These are phyloP conservation scores for Zaprionus obscuricornis DNA, from an alignment of 2,888 invertebrate species.

Conservation along the genomic window DNA sequence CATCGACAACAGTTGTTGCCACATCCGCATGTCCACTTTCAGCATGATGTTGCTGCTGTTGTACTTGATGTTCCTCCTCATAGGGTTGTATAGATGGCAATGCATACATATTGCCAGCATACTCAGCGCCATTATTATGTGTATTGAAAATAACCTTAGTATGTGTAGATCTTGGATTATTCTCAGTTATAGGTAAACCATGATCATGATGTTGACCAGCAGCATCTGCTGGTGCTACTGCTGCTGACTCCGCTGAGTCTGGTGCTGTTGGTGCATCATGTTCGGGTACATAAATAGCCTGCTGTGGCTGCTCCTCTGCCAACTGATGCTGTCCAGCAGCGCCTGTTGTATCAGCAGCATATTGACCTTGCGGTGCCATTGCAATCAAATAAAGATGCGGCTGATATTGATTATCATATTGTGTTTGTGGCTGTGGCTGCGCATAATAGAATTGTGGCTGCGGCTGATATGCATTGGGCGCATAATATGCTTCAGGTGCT, in stretches of 20 bases:
- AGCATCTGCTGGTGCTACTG: neutral
- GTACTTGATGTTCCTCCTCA: constrained; percentile 56
- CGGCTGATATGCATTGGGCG: constrained; percentile 38
- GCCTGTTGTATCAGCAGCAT: too few relatives aligned
- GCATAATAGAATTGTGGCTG: constrained; percentile 78
- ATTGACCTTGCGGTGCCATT: constrained; percentile 71
- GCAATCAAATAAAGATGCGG: constrained; percentile 78
- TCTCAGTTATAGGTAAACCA: constrained; percentile 75
- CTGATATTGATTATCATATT: constrained; percentile 62
- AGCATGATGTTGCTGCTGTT: constrained; percentile 32
- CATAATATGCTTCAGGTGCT: constrained; percentile 50
- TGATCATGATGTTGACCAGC: constrained; percentile 26
- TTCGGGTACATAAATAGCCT: constrained; percentile 72
- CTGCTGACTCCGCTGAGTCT: constrained; percentile 32
- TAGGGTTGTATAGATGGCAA: constrained; percentile 73
- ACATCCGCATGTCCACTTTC: constrained; percentile 34
- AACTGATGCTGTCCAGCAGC: constrained; percentile 44
- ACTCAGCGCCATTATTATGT: constrained; percentile 52
- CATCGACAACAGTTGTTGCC: constrained; percentile 17
- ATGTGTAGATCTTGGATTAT: constrained; percentile 82
- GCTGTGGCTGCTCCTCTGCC: constrained; percentile 36
- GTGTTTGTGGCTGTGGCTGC: constrained; percentile 45
- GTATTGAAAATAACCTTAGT: constrained; percentile 81
- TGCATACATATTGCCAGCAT: constrained; percentile 64
- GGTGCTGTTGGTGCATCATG: constrained; percentile 46